Evolutionary conservation across 2,888 invertebrate genomes (phyloP).

Genomic region (Megastigmus dorsalis): DNA sequence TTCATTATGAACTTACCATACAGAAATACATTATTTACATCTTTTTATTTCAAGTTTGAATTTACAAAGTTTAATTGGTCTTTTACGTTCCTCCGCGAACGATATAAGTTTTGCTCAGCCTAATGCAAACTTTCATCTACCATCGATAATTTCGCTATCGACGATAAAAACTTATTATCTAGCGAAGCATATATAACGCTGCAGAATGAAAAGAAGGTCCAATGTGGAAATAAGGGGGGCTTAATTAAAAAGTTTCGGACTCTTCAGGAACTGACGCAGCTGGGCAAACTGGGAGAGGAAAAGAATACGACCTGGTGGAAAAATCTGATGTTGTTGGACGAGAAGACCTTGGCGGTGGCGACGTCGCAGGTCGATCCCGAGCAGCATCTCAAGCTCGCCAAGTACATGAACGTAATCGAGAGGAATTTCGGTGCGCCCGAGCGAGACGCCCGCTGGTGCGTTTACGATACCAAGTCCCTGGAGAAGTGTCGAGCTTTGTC

Average conservation of each 20-base stretch:
- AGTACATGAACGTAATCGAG: slow-evolving; percentile 83
- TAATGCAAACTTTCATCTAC: no score
- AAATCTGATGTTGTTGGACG: slow-evolving; percentile 78
- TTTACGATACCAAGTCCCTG: slow-evolving; percentile 80
- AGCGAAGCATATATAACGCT: no score
- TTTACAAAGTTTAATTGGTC: no score
- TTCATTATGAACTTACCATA: no score
- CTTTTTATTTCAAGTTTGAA: no score
- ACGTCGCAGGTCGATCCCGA: slow-evolving; percentile 79
- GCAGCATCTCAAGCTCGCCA: slow-evolving; percentile 79
- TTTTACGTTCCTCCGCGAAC: no score
- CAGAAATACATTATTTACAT: no score
- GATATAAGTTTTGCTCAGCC: no score
- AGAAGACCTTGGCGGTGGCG: slow-evolving; percentile 80
- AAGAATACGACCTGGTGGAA: slow-evolving; percentile 74
- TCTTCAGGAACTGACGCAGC: slow-evolving; percentile 65
- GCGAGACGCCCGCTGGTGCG: slow-evolving; percentile 80
- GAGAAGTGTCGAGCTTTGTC: slow-evolving; percentile 85
- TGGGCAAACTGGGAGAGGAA: slow-evolving; percentile 71
- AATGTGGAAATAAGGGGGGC: background rate
- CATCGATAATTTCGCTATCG: no score
- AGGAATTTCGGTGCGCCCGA: slow-evolving; percentile 83
- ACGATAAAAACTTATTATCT: no score
- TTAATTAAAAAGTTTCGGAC: background rate
- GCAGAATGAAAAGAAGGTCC: background rate